These are phyloP conservation scores for Phalangium opilio DNA, from an alignment of 2,888 invertebrate genomes.

Conservation along the genomic window DNA sequence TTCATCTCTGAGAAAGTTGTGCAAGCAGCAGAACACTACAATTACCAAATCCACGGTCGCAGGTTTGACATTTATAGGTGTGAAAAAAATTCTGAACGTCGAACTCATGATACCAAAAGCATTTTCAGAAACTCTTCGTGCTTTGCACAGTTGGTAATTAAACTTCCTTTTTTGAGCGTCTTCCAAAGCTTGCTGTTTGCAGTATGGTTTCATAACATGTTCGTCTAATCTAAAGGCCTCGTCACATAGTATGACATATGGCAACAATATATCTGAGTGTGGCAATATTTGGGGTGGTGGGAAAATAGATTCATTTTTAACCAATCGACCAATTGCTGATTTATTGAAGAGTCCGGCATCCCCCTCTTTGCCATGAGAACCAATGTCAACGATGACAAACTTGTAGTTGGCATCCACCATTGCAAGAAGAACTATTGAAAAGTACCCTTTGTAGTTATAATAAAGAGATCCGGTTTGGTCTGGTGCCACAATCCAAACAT, in stretches of 20 bases:
- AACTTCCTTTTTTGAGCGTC: background rate
- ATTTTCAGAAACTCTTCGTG: slow-evolving; percentile 1
- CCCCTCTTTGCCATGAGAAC: slow-evolving; percentile 19
- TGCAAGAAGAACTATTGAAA: slow-evolving; percentile 16
- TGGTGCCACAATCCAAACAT: slow-evolving; percentile 17
- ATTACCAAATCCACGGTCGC: no score
- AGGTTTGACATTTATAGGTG: no score
- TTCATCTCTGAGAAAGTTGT: no score
- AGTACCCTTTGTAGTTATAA: slow-evolving; percentile 20
- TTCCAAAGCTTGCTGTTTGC: background rate
- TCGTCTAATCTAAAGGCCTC: slow-evolving; percentile 5
- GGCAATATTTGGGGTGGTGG: background rate
- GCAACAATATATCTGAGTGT: background rate
- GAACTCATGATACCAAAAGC: slow-evolving; percentile 4
- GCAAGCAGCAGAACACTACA: no score
- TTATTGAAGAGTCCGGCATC: slow-evolving; percentile 17
- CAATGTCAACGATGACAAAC: slow-evolving; percentile 20
- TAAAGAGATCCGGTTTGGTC: slow-evolving; percentile 13
- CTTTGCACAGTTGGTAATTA: slow-evolving; percentile 4
- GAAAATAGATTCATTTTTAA: background rate
- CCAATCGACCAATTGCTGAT: background rate
- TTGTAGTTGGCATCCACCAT: slow-evolving; percentile 20
- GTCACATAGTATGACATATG: slow-evolving; percentile 5
- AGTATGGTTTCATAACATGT: slow-evolving; percentile 3
- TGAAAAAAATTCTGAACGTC: slow-evolving; percentile 1